These are phyloP conservation scores for Eustalomyia histrio DNA, from an alignment of 2,888 invertebrate species.

Conservation along the genomic window DNA sequence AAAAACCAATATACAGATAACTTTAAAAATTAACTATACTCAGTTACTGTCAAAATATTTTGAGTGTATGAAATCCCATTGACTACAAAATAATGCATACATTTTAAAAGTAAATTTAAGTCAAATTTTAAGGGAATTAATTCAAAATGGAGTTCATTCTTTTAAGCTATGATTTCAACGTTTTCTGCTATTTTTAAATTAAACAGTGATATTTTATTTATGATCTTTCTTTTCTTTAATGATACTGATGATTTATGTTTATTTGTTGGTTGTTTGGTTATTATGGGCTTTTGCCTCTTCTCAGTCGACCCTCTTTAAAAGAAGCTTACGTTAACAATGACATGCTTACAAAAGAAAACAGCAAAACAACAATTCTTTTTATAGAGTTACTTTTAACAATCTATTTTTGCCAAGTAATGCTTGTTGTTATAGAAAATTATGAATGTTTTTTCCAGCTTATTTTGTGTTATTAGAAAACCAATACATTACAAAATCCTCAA, in stretches of 20 bases:
- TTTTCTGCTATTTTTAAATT: background rate
- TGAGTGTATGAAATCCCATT: no score
- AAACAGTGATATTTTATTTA: constrained; percentile 36
- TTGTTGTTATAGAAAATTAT: constrained; percentile 11
- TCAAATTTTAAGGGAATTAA: no score
- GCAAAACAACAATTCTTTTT: background rate
- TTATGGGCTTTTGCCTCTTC: background rate
- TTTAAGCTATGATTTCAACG: no score
- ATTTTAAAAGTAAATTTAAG: no score
- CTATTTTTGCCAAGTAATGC: background rate
- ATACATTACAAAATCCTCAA: background rate
- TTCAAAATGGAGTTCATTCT: no score
- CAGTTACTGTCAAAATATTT: no score
- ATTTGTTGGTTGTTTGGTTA: constrained; percentile 13
- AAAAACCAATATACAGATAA: no score
- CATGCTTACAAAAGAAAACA: background rate
- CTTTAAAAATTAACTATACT: no score
- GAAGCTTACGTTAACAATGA: background rate
- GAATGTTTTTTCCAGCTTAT: background rate
- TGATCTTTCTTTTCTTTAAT: constrained; percentile 34
- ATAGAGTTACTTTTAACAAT: background rate
- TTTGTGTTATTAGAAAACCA: constrained; percentile 22
- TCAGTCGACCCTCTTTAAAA: background rate
- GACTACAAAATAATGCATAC: no score
- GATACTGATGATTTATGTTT: constrained; percentile 42